Evolutionary conservation across 2,888 invertebrate species (phyloP).

Genomic region (Teleogryllus oceanicus): DNA sequence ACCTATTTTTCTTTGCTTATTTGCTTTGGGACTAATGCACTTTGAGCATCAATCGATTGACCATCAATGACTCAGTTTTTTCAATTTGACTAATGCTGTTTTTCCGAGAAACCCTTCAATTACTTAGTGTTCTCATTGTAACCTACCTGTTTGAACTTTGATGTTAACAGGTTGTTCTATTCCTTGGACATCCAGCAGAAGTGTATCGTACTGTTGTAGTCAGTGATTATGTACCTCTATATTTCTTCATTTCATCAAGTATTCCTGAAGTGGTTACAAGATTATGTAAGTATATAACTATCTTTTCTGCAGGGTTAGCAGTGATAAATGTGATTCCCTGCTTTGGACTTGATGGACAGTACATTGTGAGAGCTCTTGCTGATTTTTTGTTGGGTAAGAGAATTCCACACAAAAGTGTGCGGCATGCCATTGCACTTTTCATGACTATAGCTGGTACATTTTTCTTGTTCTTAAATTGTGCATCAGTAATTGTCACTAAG

Average conservation of each 20-base stretch:
- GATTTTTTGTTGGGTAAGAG: conserved; percentile 55
- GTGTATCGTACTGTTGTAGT: conserved; percentile 68
- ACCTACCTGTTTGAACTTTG: not conserved
- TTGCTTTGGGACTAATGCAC: no score
- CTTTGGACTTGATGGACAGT: conserved; percentile 89
- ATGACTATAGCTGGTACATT: conserved; percentile 71
- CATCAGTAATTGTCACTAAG: conserved; percentile 40
- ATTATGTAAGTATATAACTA: conserved; percentile 66
- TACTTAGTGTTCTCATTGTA: no score
- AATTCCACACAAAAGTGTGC: conserved; percentile 55
- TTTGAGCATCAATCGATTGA: no score
- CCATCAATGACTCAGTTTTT: no score
- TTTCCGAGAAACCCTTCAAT: no score
- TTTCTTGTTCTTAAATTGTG: conserved; percentile 61
- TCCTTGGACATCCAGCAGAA: conserved; percentile 75
- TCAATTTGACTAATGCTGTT: no score
- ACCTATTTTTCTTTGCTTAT: no score
- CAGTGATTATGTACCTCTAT: conserved; percentile 74
- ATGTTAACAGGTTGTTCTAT: conserved; percentile 60
- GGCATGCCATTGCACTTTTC: conserved; percentile 63
- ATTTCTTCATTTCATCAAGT: conserved; percentile 56
- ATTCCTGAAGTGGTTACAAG: conserved; percentile 69
- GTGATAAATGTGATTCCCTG: conserved; percentile 90
- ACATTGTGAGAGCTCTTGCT: conserved; percentile 70
- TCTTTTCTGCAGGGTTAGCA: conserved; percentile 86